Conservation (phyloP, 2,113 vertebrate genomes). For the Cebidichthys violaceus region DNA sequence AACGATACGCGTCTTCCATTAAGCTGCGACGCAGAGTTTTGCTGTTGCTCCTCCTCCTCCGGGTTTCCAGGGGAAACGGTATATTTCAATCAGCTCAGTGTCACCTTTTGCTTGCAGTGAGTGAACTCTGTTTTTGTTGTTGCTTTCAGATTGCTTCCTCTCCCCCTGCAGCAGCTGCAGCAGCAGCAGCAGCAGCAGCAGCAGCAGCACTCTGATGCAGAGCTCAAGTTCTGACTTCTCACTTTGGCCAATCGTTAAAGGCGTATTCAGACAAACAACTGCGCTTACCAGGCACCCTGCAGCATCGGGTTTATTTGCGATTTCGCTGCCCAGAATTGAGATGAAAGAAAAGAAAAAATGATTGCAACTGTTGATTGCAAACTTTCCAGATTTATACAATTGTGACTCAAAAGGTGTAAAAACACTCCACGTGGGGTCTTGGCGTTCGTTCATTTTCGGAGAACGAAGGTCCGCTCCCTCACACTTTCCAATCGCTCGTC, state of each 20-base stretch:
- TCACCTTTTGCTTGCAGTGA: conserved; percentile 5
- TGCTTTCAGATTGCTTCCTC: conserved; percentile 3
- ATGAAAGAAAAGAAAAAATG: conserved; percentile 15
- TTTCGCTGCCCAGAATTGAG: conserved; percentile 15
- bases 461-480: conserved; percentile 34
- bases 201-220: conserved; percentile 19
- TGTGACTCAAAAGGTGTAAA: conserved; percentile 24
- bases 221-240: conserved; percentile 7
- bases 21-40: background rate
- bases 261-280: background rate
- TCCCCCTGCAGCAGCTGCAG: conserved; percentile 12
- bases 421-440: conserved; percentile 31
- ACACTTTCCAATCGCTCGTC: conserved; percentile 30
- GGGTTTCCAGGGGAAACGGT: background rate
- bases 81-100: conserved; percentile 10
- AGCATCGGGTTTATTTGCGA: background rate
- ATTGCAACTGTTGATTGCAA: conserved; percentile 31
- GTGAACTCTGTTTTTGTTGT: background rate
- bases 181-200: too few species aligned
- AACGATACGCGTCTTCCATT: background rate
- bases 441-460: conserved; percentile 16
- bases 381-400: conserved; percentile 22
- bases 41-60: background rate
- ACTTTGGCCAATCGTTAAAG: conserved; percentile 10
- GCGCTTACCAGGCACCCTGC: background rate